A percentile compares a stretch with the other conserved stretches of the same genome.
Evolutionary conservation across 2,797 vertebrate genomes (phyloP).

Genomic region (Hozukius guyotensis): DNA sequence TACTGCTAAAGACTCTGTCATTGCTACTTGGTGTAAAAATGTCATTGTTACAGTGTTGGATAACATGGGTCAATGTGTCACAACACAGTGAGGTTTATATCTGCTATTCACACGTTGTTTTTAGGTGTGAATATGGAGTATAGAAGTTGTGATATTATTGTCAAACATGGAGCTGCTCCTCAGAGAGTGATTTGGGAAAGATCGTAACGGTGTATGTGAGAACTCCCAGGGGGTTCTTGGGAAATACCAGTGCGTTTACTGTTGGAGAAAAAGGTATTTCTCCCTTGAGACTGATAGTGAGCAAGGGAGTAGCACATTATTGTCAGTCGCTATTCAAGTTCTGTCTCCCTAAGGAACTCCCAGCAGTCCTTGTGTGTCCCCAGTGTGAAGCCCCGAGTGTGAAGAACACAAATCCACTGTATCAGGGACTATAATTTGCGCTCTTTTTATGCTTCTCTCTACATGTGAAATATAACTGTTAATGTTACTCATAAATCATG

Average conservation of each 20-base stretch:
- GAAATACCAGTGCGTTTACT: constrained; percentile 3
- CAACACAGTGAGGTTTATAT: background rate
- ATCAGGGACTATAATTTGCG: background rate
- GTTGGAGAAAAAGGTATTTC: constrained; percentile 10
- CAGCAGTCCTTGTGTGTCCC: background rate
- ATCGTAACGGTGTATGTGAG: background rate
- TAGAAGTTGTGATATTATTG: background rate
- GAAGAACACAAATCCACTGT: background rate
- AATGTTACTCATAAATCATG: background rate
- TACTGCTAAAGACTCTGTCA: background rate
- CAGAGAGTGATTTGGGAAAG: background rate
- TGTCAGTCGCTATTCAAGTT: background rate
- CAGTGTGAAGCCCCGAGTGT: background rate
- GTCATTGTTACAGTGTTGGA: background rate
- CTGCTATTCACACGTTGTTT: background rate
- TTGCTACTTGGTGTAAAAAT: background rate
- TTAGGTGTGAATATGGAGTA: background rate
- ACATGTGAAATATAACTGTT: background rate
- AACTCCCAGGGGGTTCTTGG: constrained; percentile 4
- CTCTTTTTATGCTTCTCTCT: background rate
- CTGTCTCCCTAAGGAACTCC: background rate
- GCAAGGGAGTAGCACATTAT: background rate
- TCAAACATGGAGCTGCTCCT: background rate
- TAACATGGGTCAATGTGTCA: background rate
- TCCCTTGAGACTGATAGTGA: background rate